Evolutionary conservation across 2,113 vertebrate genomes (phyloP).

Genomic region (Lates calcarifer): DNA sequence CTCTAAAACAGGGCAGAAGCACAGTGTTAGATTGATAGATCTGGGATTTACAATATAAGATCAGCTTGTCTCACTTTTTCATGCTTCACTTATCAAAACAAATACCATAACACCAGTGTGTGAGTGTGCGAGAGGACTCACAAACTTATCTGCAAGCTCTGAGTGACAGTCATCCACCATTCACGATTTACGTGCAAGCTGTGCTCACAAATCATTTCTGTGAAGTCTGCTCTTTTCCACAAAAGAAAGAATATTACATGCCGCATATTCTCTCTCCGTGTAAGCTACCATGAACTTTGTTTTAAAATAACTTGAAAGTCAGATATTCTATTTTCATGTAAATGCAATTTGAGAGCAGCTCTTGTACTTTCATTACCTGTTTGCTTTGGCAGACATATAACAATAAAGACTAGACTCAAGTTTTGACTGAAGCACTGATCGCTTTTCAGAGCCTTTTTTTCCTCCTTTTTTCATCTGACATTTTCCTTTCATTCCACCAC

Average conservation of each 20-base stretch:
- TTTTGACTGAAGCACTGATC: neutral
- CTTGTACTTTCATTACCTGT: conserved; percentile 9
- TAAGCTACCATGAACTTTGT: neutral
- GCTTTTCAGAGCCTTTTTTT: conserved; percentile 2
- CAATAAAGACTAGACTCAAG: neutral
- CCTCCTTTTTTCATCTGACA: neutral
- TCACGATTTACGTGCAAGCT: neutral
- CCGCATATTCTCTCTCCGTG: neutral
- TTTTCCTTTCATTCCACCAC: conserved; percentile 2
- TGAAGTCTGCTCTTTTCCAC: neutral
- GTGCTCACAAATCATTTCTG: neutral
- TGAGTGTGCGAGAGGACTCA: no score
- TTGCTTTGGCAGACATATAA: conserved; percentile 22
- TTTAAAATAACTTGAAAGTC: neutral
- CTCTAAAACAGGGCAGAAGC: no score
- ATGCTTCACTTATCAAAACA: no score
- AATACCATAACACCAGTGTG: no score
- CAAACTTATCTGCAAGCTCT: no score
- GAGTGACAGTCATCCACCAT: no score
- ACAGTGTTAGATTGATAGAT: no score
- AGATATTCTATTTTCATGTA: neutral
- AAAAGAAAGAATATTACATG: conserved; percentile 4
- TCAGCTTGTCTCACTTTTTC: no score
- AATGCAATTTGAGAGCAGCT: neutral
- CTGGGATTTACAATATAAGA: no score